phyloP scores from a whole-genome alignment of 1,140 invertebrate genomes.

The Drosophila cardini region DNA sequence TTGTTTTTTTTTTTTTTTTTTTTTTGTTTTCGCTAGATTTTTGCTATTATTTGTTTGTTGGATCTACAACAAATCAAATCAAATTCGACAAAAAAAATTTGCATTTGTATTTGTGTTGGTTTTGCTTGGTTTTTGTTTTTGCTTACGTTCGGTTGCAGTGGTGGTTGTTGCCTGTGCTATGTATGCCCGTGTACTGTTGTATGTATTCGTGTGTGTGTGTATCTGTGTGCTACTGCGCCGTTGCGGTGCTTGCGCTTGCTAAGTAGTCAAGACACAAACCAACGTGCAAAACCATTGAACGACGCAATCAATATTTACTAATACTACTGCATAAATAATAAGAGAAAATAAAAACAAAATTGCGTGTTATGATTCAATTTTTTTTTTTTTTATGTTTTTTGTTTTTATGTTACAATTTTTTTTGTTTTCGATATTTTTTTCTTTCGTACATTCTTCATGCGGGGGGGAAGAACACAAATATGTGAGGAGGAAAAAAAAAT shows the following conservation, averaged over 20 bases:
- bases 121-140: conserved; percentile 29
- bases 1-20: background rate
- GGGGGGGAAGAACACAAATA: conserved; percentile 20
- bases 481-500: conserved; percentile 24
- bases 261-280: conserved; percentile 35
- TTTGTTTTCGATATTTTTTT: conserved; percentile 38
- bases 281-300: conserved; percentile 30
- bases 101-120: conserved; percentile 8
- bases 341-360: conserved; percentile 36
- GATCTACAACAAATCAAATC: conserved; percentile 3
- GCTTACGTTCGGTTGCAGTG: conserved; percentile 73
- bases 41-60: conserved; percentile 11
- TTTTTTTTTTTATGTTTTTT: conserved; percentile 27
- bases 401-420: conserved; percentile 30
- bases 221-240: conserved; percentile 15
- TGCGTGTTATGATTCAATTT: conserved; percentile 16
- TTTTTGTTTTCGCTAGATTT: background rate
- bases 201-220: conserved; percentile 24
- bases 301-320: conserved; percentile 2
- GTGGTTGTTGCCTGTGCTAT: conserved; percentile 75
- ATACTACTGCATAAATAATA: conserved; percentile 10
- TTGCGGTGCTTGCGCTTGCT: conserved; percentile 40
- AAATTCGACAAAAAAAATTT: background rate
- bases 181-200: conserved; percentile 22
- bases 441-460: conserved; percentile 14